Evolutionary conservation across 2,888 invertebrate genomes (phyloP).

Genomic region (Callyntrura guangdongensis): DNA sequence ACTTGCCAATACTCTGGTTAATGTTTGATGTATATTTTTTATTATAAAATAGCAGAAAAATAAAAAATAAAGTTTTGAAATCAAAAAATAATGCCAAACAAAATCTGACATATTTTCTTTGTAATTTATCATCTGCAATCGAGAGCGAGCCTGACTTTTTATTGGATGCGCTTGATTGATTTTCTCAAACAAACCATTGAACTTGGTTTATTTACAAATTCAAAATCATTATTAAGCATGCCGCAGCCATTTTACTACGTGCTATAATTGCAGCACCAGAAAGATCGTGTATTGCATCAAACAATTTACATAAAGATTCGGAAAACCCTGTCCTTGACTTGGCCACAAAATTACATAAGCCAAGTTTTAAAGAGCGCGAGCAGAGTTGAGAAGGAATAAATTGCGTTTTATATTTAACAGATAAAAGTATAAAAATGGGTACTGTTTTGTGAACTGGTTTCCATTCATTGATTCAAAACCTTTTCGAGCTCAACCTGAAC

Average conservation of each 20-base stretch:
- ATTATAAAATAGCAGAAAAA: constrained; percentile 14
- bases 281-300: neutral
- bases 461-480: constrained; percentile 11
- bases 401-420: neutral
- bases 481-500: too few relatives aligned
- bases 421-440: neutral
- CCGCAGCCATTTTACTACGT: too few relatives aligned
- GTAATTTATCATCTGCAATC: neutral
- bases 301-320: constrained; percentile 7
- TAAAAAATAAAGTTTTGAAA: constrained; percentile 35
- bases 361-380: neutral
- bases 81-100: constrained; percentile 9
- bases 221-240: constrained; percentile 9
- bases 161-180: constrained; percentile 57
- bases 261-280: too few relatives aligned
- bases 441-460: too few relatives aligned
- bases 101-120: neutral
- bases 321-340: constrained; percentile 57
- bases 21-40: constrained; percentile 16
- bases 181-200: constrained; percentile 51
- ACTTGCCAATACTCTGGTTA: constrained; percentile 70
- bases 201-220: constrained; percentile 58
- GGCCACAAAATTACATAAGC: constrained; percentile 36
- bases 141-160: neutral
- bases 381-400: neutral